phyloP scores from a whole-genome alignment of 2,797 vertebrate species.

The Sebastes itinus region DNA sequence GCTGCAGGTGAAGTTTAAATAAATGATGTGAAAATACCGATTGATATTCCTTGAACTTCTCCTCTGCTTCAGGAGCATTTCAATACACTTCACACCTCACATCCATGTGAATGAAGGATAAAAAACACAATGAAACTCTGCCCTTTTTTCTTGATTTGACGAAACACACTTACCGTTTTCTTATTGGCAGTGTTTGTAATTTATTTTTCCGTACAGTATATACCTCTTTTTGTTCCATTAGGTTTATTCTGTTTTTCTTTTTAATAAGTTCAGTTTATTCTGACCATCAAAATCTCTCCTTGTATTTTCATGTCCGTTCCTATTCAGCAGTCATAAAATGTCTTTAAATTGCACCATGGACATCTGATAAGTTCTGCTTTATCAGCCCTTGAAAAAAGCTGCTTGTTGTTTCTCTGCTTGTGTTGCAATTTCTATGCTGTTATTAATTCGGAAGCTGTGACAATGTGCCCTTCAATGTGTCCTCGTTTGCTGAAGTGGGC shows the following conservation, averaged over 20 bases:
- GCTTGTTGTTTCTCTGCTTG: background rate
- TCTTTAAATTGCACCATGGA: background rate
- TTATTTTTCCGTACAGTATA: background rate
- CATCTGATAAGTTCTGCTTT: background rate
- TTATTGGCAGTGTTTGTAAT: background rate
- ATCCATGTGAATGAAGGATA: constrained; percentile 11
- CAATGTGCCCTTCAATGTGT: background rate
- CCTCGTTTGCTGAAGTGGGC: background rate
- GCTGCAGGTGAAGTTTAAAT: constrained; percentile 70
- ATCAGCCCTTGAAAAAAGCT: background rate
- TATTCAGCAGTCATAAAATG: background rate
- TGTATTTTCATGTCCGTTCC: background rate
- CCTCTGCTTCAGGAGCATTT: constrained; percentile 23
- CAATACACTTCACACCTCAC: background rate
- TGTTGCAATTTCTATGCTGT: background rate
- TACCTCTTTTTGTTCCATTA: background rate
- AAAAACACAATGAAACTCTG: background rate
- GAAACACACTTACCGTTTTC: background rate
- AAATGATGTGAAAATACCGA: constrained; percentile 62
- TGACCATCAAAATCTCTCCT: background rate
- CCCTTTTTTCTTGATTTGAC: background rate
- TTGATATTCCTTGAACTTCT: constrained; percentile 60
- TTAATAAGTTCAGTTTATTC: background rate
- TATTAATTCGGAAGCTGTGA: background rate
- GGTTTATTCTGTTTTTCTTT: background rate